Conservation (phyloP, 37 sponge, comb jelly and placozoan genomes). For the Diacarnus erythraeanus region DNA sequence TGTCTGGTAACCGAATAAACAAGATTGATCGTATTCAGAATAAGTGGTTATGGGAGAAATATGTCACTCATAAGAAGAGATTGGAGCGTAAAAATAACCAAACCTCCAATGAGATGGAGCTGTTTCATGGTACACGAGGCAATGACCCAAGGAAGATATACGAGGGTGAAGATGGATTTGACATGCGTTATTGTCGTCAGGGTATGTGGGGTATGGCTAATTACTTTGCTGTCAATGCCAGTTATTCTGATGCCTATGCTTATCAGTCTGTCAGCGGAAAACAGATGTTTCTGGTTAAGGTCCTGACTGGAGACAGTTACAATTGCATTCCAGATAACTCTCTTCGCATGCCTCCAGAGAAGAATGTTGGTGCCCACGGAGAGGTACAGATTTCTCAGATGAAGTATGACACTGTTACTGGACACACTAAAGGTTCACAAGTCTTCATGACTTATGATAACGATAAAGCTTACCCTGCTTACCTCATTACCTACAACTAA, state of each 20-base stretch:
- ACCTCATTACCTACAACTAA: constrained; percentile 63
- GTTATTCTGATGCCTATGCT: constrained; percentile 75
- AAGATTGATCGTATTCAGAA: constrained; percentile 74
- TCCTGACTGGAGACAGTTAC: constrained; percentile 74
- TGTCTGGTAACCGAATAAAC: constrained; percentile 24
- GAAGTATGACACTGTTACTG: constrained; percentile 85
- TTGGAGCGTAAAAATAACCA: constrained; percentile 66
- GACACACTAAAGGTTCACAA: constrained; percentile 58
- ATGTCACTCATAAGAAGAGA: constrained; percentile 44
- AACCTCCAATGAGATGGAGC: constrained; percentile 58
- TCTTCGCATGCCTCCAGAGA: constrained; percentile 77
- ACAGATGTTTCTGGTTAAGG: constrained; percentile 75
- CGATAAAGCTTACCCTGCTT: constrained; percentile 84
- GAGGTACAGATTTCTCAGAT: constrained; percentile 45
- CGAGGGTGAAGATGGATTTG: constrained; percentile 79
- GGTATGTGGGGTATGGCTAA: constrained; percentile 89
- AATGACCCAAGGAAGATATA: constrained; percentile 71
- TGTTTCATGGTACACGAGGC: constrained; percentile 82
- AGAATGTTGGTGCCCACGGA: constrained; percentile 10
- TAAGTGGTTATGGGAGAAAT: constrained; percentile 76
- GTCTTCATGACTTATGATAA: constrained; percentile 86
- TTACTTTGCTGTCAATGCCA: constrained; percentile 91
- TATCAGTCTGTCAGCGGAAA: constrained; percentile 25
- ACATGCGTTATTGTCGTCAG: constrained; percentile 61
- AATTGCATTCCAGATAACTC: constrained; percentile 27